phyloP scores from a whole-genome alignment of 2,113 vertebrate species.

The Panthera uncia region DNA sequence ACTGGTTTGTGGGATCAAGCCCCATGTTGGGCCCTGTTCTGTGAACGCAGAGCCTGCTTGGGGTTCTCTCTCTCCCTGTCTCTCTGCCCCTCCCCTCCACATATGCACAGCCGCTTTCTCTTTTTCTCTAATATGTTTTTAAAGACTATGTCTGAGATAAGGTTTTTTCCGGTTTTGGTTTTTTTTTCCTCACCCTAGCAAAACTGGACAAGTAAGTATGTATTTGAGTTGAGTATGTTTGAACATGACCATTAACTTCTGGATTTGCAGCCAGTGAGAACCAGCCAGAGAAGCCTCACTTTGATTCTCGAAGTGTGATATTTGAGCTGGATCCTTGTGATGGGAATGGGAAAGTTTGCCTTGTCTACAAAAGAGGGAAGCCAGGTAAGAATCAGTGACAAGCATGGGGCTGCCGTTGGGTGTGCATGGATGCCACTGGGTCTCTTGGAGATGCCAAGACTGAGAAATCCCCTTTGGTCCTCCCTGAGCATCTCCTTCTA shows the following conservation, averaged over 20 bases:
- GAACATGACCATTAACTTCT: constrained; percentile 52
- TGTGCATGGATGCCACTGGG: neutral
- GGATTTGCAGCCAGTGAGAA: constrained; percentile 76
- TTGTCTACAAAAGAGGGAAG: constrained; percentile 93
- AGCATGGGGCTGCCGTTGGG: neutral
- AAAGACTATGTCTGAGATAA: neutral
- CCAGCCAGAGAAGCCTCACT: constrained; percentile 89
- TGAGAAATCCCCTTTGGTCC: neutral
- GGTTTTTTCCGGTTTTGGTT: neutral
- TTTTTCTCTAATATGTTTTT: no score
- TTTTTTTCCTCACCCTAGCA: neutral
- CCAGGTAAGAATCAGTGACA: constrained; percentile 85
- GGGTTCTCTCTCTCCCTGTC: no score
- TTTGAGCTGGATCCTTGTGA: constrained; percentile 95
- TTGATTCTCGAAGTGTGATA: constrained; percentile 92
- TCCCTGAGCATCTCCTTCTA: neutral
- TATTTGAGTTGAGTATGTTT: constrained; percentile 27
- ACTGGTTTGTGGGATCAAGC: no score
- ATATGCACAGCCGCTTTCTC: no score
- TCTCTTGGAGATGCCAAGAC: neutral
- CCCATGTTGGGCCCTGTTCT: no score
- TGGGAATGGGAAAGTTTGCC: constrained; percentile 95
- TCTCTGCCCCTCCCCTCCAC: no score
- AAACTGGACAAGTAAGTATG: neutral
- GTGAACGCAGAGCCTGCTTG: no score